Evolutionary conservation across 2,888 invertebrate species (phyloP).

Genomic region (Eubasilissa splendida): DNA sequence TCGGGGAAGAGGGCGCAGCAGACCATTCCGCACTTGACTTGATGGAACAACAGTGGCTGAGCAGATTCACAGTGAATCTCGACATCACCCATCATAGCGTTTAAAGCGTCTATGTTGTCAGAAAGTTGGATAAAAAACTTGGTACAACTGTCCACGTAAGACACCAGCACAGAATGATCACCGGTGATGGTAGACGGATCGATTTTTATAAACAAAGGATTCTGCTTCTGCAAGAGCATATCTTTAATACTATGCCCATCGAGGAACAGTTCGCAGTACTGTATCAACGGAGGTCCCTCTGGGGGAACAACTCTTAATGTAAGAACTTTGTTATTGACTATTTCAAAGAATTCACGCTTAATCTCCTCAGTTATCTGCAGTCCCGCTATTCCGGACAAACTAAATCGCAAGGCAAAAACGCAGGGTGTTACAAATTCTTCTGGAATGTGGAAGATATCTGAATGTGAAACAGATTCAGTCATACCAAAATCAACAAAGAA

Average conservation of each 20-base stretch:
- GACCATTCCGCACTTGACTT: slow-evolving; percentile 75
- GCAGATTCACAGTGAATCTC: slow-evolving; percentile 74
- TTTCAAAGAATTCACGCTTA: slow-evolving; percentile 80
- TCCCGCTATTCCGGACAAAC: slow-evolving; percentile 80
- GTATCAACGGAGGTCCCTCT: slow-evolving; percentile 81
- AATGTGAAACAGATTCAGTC: slow-evolving; percentile 80
- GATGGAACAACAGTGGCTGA: slow-evolving; percentile 64
- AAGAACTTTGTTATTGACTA: slow-evolving; percentile 77
- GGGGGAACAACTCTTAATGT: slow-evolving; percentile 78
- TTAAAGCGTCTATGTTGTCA: slow-evolving; percentile 74
- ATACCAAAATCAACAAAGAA: slow-evolving; percentile 89
- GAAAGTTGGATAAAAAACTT: slow-evolving; percentile 84
- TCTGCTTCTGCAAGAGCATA: slow-evolving; percentile 65
- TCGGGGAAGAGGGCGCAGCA: slow-evolving; percentile 86
- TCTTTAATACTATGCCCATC: slow-evolving; percentile 75
- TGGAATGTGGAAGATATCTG: slow-evolving; percentile 83
- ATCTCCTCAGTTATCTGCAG: slow-evolving; percentile 73
- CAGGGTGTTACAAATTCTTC: slow-evolving; percentile 79
- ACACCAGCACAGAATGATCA: slow-evolving; percentile 72
- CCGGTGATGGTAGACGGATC: slow-evolving; percentile 41
- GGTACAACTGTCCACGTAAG: slow-evolving; percentile 79
- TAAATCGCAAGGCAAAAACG: slow-evolving; percentile 84
- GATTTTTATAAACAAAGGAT: slow-evolving; percentile 56
- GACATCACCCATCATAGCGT: slow-evolving; percentile 79
- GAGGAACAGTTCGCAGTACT: slow-evolving; percentile 82